phyloP scores from a whole-genome alignment of 1,140 invertebrate species.

The Eumeta japonica region DNA sequence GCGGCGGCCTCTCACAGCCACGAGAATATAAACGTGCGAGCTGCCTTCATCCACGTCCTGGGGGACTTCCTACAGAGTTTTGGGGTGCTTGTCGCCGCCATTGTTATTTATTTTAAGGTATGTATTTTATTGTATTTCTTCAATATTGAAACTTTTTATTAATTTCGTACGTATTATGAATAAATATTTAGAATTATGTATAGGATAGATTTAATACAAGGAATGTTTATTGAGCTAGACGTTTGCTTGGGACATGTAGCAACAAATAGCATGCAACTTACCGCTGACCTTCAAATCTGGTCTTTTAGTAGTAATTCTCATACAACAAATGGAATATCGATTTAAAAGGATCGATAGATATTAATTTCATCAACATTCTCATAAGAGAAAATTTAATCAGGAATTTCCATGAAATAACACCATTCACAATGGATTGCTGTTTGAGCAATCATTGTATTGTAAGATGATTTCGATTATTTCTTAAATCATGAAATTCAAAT shows the following conservation, averaged over 20 bases:
- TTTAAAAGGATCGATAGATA: no score
- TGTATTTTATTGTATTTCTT: not conserved
- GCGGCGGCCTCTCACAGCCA: no score
- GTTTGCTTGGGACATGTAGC: not conserved
- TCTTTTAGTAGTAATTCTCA: no score
- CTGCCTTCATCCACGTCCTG: conserved; percentile 97
- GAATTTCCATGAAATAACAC: no score
- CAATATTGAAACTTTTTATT: not conserved
- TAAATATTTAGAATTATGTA: not conserved
- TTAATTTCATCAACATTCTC: no score
- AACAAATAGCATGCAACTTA: not conserved
- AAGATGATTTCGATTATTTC: no score
- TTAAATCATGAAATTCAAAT: no score
- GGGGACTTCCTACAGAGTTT: conserved; percentile 97
- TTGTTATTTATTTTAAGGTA: conserved; percentile 91
- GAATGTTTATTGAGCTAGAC: not conserved
- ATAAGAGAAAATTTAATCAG: no score
- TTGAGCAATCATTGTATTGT: no score
- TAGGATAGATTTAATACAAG: not conserved
- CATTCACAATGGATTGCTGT: no score
- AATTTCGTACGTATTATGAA: not conserved
- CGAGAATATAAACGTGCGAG: conserved; percentile 91
- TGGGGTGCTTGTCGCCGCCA: conserved; percentile 90
- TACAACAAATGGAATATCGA: no score
- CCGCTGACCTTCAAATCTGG: no score